Evolutionary conservation across 2,888 invertebrate species (phyloP).

Genomic region (Pollenia angustigena): DNA sequence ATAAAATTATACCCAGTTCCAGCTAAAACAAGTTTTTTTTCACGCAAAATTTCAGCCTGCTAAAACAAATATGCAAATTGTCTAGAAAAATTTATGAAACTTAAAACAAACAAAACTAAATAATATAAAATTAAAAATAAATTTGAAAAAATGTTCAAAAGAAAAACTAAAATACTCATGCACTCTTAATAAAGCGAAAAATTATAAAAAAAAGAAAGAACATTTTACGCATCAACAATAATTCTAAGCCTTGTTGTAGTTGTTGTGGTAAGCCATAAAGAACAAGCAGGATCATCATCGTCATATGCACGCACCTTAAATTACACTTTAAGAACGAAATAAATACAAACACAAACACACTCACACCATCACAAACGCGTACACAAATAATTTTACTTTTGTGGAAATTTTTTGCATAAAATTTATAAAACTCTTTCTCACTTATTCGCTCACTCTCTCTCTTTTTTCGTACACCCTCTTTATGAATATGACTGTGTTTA

Average conservation of each 20-base stretch:
- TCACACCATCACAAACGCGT: constrained; percentile 24
- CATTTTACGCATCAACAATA: constrained; percentile 66
- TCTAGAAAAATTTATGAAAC: not conserved
- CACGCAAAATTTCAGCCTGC: not conserved
- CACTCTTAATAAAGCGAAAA: constrained; percentile 47
- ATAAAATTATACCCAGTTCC: not conserved
- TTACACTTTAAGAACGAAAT: constrained; percentile 46
- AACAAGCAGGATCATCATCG: constrained; percentile 2
- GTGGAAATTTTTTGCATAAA: not conserved
- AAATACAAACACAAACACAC: constrained; percentile 30
- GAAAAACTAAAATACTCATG: constrained; percentile 52
- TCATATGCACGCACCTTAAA: constrained; percentile 56
- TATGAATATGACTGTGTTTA: constrained; percentile 33
- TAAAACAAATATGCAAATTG: constrained; percentile 49
- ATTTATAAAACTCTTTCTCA: constrained; percentile 2
- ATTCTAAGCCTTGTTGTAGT: constrained; percentile 14
- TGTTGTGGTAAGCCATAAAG: not conserved
- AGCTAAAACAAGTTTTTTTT: not conserved
- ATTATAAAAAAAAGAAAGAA: constrained; percentile 20
- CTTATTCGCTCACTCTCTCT: not conserved
- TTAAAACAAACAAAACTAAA: constrained; percentile 49
- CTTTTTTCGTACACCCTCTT: not conserved
- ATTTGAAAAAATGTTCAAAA: constrained; percentile 31
- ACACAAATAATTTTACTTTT: constrained; percentile 11
- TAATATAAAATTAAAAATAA: constrained; percentile 60